A percentile compares a stretch with the other conserved stretches of the same genome.
These are phyloP conservation scores for Helicolenus hilgendorfi DNA, from an alignment of 2,797 vertebrate genomes.

Conservation along the genomic window DNA sequence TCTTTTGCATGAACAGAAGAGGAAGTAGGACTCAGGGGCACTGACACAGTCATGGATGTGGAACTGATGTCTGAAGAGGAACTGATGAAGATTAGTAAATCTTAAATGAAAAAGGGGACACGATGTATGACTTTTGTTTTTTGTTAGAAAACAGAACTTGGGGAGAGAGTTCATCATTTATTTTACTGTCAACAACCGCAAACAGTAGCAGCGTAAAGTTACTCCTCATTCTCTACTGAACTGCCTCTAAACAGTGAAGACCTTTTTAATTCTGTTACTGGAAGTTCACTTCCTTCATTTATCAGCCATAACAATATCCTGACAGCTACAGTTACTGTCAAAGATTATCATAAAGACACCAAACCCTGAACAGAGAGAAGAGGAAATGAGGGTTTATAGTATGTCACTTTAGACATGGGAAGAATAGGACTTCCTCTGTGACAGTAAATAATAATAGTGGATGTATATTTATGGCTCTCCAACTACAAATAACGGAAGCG, in stretches of 20 bases:
- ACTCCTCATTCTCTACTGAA: neutral
- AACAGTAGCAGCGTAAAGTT: neutral
- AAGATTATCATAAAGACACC: neutral
- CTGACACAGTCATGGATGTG: neutral
- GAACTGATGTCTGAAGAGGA: conserved; percentile 65
- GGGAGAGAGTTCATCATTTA: neutral
- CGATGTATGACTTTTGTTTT: neutral
- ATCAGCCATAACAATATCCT: neutral
- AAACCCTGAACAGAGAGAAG: neutral
- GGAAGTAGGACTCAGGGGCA: conserved; percentile 40
- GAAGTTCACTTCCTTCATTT: neutral
- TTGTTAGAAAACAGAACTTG: conserved; percentile 44
- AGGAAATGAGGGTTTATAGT: conserved; percentile 24
- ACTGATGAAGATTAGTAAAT: conserved; percentile 28
- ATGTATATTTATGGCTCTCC: neutral
- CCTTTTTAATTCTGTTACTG: neutral
- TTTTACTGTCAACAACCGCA: neutral
- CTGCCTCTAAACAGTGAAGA: neutral
- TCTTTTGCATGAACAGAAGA: conserved; percentile 28
- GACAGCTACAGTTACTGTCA: neutral
- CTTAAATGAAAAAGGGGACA: neutral
- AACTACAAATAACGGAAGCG: neutral
- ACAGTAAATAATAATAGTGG: neutral
- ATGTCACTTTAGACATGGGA: neutral
- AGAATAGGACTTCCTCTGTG: conserved; percentile 53